These are phyloP conservation scores for Megaustenia siamemsis DNA, from an alignment of 2,888 invertebrate genomes.

Conservation along the genomic window DNA sequence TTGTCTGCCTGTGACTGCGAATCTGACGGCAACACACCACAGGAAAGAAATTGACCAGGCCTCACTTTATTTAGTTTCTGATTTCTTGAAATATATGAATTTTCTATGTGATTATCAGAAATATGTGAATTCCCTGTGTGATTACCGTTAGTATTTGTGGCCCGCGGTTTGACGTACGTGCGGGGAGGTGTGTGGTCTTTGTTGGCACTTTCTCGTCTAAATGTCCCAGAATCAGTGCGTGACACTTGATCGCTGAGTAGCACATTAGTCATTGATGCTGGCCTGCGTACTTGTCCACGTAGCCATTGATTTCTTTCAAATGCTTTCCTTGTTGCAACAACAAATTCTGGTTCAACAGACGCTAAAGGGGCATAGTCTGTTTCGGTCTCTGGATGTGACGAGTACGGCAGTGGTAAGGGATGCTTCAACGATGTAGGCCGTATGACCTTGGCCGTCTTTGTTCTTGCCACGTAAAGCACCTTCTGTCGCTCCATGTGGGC, in stretches of 20 bases:
- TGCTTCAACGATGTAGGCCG: constrained; percentile 15
- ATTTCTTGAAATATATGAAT: too few relatives aligned
- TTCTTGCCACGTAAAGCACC: constrained; percentile 30
- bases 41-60: background rate
- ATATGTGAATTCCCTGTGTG: too few relatives aligned
- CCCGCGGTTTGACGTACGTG: background rate
- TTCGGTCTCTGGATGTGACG: background rate
- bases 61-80: background rate
- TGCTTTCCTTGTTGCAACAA: background rate
- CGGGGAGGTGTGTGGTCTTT: background rate
- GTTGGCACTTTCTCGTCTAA: background rate
- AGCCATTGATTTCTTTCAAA: background rate
- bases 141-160: background rate
- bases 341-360: constrained; percentile 22
- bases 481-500: constrained; percentile 32
- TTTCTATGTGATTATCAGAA: too few relatives aligned
- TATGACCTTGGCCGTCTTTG: constrained; percentile 2
- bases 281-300: too few relatives aligned
- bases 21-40: background rate
- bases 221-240: too few relatives aligned
- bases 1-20: background rate
- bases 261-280: background rate
- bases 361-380: constrained; percentile 22
- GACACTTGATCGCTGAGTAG: background rate
- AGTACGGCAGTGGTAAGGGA: constrained; percentile 22